These are phyloP conservation scores for Stichodactyla mertensii DNA, from an alignment of 64 coral and sea anemone genomes.

Conservation along the genomic window DNA sequence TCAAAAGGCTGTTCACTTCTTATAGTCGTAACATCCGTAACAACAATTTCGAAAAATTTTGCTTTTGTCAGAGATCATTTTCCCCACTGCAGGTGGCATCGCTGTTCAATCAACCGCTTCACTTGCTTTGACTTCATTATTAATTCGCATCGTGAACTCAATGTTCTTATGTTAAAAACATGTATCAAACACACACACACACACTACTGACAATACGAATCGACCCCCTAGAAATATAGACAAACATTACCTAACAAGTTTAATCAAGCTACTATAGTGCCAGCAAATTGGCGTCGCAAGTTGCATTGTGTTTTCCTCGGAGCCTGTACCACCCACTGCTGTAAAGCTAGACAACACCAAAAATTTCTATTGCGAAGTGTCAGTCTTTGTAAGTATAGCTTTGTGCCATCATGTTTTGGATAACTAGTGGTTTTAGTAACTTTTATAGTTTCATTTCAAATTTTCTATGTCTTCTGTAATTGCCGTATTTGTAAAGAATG, in stretches of 20 bases:
- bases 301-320: background rate
- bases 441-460: too few species aligned
- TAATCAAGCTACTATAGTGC: background rate
- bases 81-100: background rate
- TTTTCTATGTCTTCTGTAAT: too few species aligned
- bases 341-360: background rate
- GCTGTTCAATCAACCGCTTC: background rate
- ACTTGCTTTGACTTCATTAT: background rate
- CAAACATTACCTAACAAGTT: background rate
- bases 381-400: too few species aligned
- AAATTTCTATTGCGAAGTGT: too few species aligned
- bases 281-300: background rate
- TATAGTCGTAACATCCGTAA: too few species aligned
- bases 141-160: background rate
- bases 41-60: too few species aligned
- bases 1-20: too few species aligned
- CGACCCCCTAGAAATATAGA: background rate
- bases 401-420: too few species aligned
- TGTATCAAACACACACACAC: background rate
- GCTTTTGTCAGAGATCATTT: too few species aligned
- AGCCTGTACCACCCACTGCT: background rate
- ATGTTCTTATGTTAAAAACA: conserved; percentile 6
- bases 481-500: too few species aligned
- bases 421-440: too few species aligned
- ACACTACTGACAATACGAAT: background rate